These are phyloP conservation scores for Erpetoichthys calabaricus DNA, from an alignment of 2,797 vertebrate genomes.

Conservation along the genomic window DNA sequence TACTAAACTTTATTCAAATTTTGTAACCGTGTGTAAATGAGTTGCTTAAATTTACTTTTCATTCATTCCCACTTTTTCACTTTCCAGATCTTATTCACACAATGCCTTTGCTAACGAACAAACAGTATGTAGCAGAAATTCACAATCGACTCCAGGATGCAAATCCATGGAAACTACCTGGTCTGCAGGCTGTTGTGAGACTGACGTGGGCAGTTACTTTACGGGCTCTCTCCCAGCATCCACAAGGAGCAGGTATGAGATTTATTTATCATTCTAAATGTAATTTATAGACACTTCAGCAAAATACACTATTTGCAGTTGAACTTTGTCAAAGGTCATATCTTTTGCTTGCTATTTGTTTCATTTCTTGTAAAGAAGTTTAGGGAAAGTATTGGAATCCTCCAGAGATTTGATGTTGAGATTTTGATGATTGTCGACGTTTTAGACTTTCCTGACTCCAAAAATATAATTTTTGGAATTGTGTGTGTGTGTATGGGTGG, in stretches of 20 bases:
- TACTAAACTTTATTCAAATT: background rate
- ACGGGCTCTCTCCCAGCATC: conserved; percentile 83
- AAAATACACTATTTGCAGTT: too few relatives aligned
- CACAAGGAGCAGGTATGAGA: conserved; percentile 73
- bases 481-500: too few relatives aligned
- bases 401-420: too few relatives aligned
- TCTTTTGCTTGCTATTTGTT: too few relatives aligned
- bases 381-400: too few relatives aligned
- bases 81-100: conserved; percentile 74
- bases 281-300: too few relatives aligned
- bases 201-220: conserved; percentile 84
- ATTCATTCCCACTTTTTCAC: background rate
- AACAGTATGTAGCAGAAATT: conserved; percentile 75
- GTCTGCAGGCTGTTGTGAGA: conserved; percentile 78
- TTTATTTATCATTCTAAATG: background rate
- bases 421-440: too few relatives aligned
- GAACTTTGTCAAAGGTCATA: too few relatives aligned
- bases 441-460: too few relatives aligned
- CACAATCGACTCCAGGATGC: conserved; percentile 77
- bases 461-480: too few relatives aligned
- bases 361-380: too few relatives aligned
- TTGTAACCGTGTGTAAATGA: background rate
- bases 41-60: background rate
- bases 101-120: conserved; percentile 74
- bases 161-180: conserved; percentile 79